These are phyloP conservation scores for Cheilosia soror DNA, from an alignment of 2,888 invertebrate genomes.

Conservation along the genomic window DNA sequence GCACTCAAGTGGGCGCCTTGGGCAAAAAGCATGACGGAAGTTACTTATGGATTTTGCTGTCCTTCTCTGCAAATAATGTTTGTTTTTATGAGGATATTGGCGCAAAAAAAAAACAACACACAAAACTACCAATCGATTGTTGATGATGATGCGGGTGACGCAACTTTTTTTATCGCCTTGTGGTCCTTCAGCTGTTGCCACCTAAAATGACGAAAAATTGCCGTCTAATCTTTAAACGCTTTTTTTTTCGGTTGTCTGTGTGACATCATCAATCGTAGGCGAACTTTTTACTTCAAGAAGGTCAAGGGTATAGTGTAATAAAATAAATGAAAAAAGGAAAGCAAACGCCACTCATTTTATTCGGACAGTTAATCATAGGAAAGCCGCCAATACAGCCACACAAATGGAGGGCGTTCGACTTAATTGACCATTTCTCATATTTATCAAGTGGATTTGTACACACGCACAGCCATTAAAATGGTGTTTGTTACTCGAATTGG, in stretches of 20 bases:
- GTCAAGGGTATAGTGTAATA: conserved; percentile 43
- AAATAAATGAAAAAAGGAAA: not conserved
- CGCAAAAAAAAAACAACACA: not conserved
- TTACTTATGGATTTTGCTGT: not conserved
- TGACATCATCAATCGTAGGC: conserved; percentile 39
- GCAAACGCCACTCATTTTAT: conserved; percentile 38
- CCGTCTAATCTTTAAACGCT: not conserved
- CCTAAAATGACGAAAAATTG: not conserved
- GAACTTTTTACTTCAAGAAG: conserved; percentile 5
- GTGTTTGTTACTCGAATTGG: not conserved
- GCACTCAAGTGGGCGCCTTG: conserved; percentile 50
- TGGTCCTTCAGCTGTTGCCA: conserved; percentile 33
- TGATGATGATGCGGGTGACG: conserved; percentile 5
- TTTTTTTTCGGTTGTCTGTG: not conserved
- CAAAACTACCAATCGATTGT: conserved; percentile 12
- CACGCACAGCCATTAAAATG: not conserved
- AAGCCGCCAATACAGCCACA: not conserved
- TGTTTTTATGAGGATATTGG: conserved; percentile 13
- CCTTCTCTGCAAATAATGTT: conserved; percentile 25
- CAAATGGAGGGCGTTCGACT: conserved; percentile 4
- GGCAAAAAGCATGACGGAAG: conserved; percentile 1
- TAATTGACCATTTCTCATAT: conserved; percentile 4
- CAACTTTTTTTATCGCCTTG: conserved; percentile 16
- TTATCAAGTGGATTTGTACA: not conserved
- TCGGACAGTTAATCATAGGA: conserved; percentile 34